Base-by-base conservation (phyloP, 2,888 invertebrate species). In the Cryptus viduatorius region DNA sequence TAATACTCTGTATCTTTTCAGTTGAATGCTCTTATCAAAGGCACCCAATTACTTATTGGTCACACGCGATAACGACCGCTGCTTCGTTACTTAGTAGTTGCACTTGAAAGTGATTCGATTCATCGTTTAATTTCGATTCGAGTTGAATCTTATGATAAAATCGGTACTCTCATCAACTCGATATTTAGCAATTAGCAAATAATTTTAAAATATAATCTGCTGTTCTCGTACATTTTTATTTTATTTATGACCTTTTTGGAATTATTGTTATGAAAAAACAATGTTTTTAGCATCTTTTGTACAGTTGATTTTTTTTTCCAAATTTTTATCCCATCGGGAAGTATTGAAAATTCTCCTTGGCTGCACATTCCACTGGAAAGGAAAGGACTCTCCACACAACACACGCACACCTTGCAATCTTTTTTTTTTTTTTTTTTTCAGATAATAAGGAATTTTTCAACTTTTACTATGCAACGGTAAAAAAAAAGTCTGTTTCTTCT, bases 1-100 rank as follows among this genome's bases (percentile, higher is more conserved):
- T 5, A n/a, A 61, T 61, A 61, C 48, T 65, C 61, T 42, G 85
- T 89, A 89, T 87, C 76, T 89, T 89, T 89, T 87, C 88, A 89
- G 83, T 84, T 86, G 85, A 84, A 78, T 83, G 84, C 68, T 69
- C 59, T 31, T 78, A 84, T 73, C 61, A 61, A 42, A 61, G 61
- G 68, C 76, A 85, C 50, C 24, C n/a, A 64, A 71, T 87, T 44
- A 42, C 67, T 71, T 50, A 83, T 84, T 61, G 31, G 29, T 61
- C 29, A 29, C 56, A 5, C 59, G 59, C 59, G 59, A 61, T 61
- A 61, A 61, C 29, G 14, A 61, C 59, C 5, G 59, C 59, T 4
- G 14, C 4, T 1, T 31, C 31, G 59, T 29, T 61, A 61, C 59
- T 29, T 29, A 61, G 31, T 29, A 61, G 31, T 61, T 61, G 31